A percentile compares a stretch with the other conserved stretches of the same genome.
Evolutionary conservation across 35 echinoderm and acorn worm genomes (phyloP).

Genomic region (Amphiura filiformis): DNA sequence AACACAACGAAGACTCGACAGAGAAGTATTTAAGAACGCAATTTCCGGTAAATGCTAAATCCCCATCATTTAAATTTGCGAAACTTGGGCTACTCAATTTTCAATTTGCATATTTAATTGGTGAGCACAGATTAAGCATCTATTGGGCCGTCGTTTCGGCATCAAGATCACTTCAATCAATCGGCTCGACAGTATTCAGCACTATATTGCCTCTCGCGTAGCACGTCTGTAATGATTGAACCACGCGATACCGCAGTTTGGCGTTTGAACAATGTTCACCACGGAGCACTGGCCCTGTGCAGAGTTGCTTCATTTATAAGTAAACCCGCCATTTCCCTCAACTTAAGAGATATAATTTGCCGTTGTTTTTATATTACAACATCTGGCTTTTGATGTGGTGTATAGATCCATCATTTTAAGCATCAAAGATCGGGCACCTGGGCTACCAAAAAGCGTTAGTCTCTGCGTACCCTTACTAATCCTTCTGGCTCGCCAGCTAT

Average conservation of each 20-base stretch:
- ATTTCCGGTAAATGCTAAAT: background rate
- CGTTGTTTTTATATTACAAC: background rate
- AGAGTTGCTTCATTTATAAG: background rate
- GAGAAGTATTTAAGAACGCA: background rate
- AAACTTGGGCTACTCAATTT: background rate
- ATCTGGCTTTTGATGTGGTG: background rate
- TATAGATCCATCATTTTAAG: background rate
- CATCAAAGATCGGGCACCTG: background rate
- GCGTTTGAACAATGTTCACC: slow-evolving; percentile 2
- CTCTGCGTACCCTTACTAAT: too few relatives aligned
- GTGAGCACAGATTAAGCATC: background rate
- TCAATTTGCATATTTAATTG: slow-evolving; percentile 5
- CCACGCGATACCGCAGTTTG: background rate
- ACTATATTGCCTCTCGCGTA: background rate
- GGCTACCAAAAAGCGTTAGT: background rate
- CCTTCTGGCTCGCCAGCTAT: too few relatives aligned
- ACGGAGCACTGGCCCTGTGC: background rate
- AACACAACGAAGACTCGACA: background rate
- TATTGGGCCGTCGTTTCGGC: background rate
- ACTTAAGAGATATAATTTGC: slow-evolving; percentile 11
- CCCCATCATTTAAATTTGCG: slow-evolving; percentile 2
- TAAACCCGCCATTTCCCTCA: background rate
- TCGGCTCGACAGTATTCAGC: background rate
- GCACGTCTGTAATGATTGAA: background rate
- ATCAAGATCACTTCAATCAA: background rate